phyloP scores from a whole-genome alignment of 2,888 invertebrate genomes.

The Dolichopus griseipennis region DNA sequence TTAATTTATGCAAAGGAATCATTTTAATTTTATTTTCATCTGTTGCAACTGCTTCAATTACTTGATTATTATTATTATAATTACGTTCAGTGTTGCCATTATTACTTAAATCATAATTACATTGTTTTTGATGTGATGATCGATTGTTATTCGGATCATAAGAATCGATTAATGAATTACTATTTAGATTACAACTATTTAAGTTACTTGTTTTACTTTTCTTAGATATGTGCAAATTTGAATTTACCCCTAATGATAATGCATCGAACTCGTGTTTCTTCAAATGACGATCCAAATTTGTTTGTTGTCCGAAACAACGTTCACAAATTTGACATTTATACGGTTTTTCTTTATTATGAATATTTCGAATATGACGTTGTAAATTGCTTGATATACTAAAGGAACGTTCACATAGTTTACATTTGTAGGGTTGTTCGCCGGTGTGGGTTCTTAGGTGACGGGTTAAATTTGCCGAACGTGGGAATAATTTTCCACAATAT shows the following conservation, averaged over 20 bases:
- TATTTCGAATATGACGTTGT: slow-evolving; percentile 96
- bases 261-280: slow-evolving; percentile 95
- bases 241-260: slow-evolving; percentile 47
- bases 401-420: slow-evolving; percentile 96
- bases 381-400: slow-evolving; percentile 98
- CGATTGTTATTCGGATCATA: background rate
- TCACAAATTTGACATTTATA: slow-evolving; percentile 97
- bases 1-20: background rate
- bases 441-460: slow-evolving; percentile 95
- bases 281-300: slow-evolving; percentile 92
- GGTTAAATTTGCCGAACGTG: slow-evolving; percentile 93
- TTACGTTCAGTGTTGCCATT: background rate
- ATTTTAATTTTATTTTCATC: background rate
- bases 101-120: background rate
- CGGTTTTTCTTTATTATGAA: slow-evolving; percentile 97
- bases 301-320: slow-evolving; percentile 97
- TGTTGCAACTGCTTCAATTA: too few relatives aligned
- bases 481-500: slow-evolving; percentile 95
- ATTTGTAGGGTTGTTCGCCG: slow-evolving; percentile 95
- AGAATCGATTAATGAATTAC: slow-evolving; percentile 25
- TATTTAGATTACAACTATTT: slow-evolving; percentile 45
- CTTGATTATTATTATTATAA: background rate
- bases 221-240: too few relatives aligned
- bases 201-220: too few relatives aligned
- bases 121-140: background rate